Evolutionary conservation across 2,113 vertebrate genomes (phyloP).

Genomic region (Talpa occidentalis): DNA sequence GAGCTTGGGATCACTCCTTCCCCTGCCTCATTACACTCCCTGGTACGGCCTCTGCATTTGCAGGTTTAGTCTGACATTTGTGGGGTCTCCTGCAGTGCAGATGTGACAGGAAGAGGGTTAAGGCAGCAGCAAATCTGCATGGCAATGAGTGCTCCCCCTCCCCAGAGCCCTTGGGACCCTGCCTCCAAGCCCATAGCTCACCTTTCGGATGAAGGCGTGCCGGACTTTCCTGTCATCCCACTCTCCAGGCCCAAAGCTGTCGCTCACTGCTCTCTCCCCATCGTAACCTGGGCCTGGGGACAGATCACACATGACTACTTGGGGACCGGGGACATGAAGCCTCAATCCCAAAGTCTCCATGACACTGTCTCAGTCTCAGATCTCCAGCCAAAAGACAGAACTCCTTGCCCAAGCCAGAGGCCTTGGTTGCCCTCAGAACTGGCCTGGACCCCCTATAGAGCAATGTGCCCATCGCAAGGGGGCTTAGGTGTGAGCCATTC

Average conservation of each 20-base stretch:
- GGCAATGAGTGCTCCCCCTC: background rate
- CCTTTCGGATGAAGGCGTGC: constrained; percentile 95
- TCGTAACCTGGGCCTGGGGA: constrained; percentile 69
- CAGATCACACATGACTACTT: background rate
- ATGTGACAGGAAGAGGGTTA: background rate
- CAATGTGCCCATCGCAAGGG: background rate
- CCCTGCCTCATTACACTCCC: background rate
- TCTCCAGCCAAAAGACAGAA: constrained; percentile 16
- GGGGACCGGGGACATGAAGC: background rate
- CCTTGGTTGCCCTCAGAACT: background rate
- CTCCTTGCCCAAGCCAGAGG: background rate
- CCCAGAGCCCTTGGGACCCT: too few species aligned
- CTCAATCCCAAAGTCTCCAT: background rate
- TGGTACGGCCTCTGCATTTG: background rate
- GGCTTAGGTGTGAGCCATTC: background rate
- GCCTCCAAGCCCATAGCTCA: constrained; percentile 55
- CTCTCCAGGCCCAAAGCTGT: constrained; percentile 84
- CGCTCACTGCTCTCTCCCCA: constrained; percentile 76
- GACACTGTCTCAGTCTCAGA: background rate
- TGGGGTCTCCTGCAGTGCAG: background rate
- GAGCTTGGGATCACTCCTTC: background rate
- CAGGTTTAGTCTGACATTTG: background rate
- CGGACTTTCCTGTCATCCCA: constrained; percentile 91
- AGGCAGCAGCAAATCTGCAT: background rate
- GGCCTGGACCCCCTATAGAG: background rate